Evolutionary conservation across 92 coral and sea anemone species (phyloP).

Genomic region (Ricordea florida): DNA sequence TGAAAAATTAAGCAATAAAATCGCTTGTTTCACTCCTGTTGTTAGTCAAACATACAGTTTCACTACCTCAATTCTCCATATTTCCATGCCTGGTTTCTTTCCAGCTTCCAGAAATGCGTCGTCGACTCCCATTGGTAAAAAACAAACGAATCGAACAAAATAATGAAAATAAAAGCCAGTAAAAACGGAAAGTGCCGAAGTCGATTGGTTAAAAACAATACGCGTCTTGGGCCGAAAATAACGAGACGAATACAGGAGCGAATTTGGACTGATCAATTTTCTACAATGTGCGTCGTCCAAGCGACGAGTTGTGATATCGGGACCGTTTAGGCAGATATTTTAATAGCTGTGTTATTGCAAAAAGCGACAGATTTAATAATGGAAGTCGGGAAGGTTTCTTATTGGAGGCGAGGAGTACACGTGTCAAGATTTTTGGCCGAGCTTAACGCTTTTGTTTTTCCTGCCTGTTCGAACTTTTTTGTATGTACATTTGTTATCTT

Average conservation of each 20-base stretch:
- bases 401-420: constrained; percentile 19
- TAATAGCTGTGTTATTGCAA: constrained; percentile 24
- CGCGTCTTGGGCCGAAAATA: too few species aligned
- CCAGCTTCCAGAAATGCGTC: constrained; percentile 92
- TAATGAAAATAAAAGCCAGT: too few species aligned
- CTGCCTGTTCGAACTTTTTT: too few species aligned
- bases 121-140: constrained; percentile 91
- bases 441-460: not conserved
- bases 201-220: too few species aligned
- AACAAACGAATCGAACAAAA: too few species aligned
- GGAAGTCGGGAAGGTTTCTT: not conserved
- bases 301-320: constrained; percentile 13
- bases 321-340: constrained; percentile 13
- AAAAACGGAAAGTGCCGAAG: too few species aligned
- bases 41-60: too few species aligned
- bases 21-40: too few species aligned
- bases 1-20: too few species aligned
- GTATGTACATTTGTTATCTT: constrained; percentile 1
- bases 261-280: not conserved
- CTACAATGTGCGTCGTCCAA: not conserved
- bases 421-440: constrained; percentile 8
- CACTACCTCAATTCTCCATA: constrained; percentile 96
- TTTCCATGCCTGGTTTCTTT: constrained; percentile 81
- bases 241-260: too few species aligned
- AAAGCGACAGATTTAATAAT: not conserved